Evolutionary conservation across 2,113 vertebrate genomes (phyloP).

Genomic region (Tauraco erythrolophus): DNA sequence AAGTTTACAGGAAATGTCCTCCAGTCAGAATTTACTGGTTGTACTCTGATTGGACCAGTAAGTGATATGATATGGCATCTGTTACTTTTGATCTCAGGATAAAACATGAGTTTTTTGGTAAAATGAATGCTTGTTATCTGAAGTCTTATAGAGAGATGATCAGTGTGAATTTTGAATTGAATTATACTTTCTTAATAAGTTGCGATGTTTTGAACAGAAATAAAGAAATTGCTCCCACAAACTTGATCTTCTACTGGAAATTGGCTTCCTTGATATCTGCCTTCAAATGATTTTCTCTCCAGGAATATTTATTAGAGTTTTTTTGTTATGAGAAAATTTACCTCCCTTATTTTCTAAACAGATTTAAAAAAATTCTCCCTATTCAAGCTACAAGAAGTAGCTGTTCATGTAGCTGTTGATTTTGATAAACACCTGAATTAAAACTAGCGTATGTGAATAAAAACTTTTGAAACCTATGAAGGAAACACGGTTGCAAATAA

Average conservation of each 20-base stretch:
- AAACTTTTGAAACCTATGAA: background rate
- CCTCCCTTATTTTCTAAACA: background rate
- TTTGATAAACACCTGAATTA: background rate
- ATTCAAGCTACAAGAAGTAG: background rate
- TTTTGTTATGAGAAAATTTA: background rate
- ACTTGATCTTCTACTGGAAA: background rate
- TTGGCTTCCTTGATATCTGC: accelerated
- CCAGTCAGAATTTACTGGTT: background rate
- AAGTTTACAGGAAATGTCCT: background rate
- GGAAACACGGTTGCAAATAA: background rate
- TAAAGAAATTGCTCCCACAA: background rate
- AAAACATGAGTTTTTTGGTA: background rate
- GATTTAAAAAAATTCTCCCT: background rate
- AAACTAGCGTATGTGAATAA: background rate
- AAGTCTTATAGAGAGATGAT: background rate
- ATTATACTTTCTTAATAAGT: background rate
- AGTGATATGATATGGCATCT: too few relatives aligned
- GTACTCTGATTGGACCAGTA: background rate
- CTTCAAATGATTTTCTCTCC: background rate
- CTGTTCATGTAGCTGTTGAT: background rate
- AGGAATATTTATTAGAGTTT: background rate
- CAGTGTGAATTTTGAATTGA: background rate
- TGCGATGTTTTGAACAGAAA: background rate
- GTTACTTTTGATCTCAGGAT: background rate
- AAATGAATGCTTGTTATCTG: background rate